These are phyloP conservation scores for Sinonovacula constricta DNA, from an alignment of 1,140 invertebrate genomes.

Conservation along the genomic window DNA sequence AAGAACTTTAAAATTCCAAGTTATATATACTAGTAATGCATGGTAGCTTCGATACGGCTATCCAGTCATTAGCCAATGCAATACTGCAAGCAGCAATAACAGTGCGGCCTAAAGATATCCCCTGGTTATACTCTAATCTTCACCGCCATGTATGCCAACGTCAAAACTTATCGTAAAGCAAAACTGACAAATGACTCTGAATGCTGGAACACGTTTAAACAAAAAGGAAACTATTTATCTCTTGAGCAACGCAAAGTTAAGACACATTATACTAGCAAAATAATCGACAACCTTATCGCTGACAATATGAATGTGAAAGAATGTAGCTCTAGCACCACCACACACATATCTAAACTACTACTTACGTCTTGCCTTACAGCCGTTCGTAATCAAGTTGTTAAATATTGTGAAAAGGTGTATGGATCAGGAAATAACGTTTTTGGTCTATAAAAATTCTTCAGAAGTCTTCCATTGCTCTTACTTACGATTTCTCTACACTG, in stretches of 20 bases:
- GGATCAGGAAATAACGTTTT: no score
- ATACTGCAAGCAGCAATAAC: slow-evolving; percentile 23
- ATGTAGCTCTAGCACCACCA: no score
- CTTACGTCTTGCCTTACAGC: no score
- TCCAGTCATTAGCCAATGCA: neutral
- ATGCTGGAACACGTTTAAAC: slow-evolving; percentile 10
- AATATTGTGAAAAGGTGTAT: no score
- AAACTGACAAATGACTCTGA: slow-evolving; percentile 25
- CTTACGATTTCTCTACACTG: no score
- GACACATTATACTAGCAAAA: neutral
- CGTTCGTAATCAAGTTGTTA: no score
- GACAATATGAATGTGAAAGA: neutral
- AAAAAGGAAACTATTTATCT: slow-evolving; percentile 7
- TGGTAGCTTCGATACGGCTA: neutral
- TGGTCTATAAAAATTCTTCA: no score
- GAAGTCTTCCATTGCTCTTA: no score
- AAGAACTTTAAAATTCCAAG: neutral
- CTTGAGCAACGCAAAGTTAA: slow-evolving; percentile 5
- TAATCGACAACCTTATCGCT: neutral
- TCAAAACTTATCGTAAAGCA: slow-evolving; percentile 21
- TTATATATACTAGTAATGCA: neutral
- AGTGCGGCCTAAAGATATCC: neutral
- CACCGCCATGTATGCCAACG: slow-evolving; percentile 9
- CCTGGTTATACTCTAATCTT: slow-evolving; percentile 38
- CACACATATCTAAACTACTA: no score